These are phyloP conservation scores for Salvator merianae DNA, from an alignment of 2,113 vertebrate genomes.

Conservation along the genomic window DNA sequence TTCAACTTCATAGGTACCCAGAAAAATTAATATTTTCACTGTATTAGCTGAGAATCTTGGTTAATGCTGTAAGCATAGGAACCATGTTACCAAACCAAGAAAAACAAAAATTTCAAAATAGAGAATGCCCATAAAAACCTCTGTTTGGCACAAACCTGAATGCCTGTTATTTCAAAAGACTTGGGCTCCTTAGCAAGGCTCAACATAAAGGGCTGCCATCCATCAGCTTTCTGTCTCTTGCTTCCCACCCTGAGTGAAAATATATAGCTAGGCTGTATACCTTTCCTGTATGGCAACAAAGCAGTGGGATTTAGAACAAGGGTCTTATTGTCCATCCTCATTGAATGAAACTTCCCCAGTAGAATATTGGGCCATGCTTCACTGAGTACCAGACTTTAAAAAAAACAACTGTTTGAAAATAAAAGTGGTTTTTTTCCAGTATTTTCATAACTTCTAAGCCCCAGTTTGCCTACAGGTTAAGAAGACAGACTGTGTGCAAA, in stretches of 20 bases:
- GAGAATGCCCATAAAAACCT: constrained; percentile 55
- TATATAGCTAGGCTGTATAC: constrained; percentile 28
- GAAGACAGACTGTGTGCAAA: not conserved
- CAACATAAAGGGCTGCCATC: constrained; percentile 35
- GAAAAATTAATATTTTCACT: constrained; percentile 28
- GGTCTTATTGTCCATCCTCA: constrained; percentile 57
- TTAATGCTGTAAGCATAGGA: constrained; percentile 21
- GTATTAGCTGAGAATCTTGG: constrained; percentile 8
- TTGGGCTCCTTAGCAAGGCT: constrained; percentile 41
- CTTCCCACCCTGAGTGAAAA: constrained; percentile 48
- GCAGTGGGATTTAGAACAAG: constrained; percentile 49
- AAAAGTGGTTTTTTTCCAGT: constrained; percentile 35
- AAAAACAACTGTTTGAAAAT: constrained; percentile 46
- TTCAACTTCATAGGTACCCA: constrained; percentile 28
- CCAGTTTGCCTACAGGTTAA: not conserved
- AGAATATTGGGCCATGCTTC: constrained; percentile 22
- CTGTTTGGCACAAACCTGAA: constrained; percentile 27
- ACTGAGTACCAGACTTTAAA: constrained; percentile 34
- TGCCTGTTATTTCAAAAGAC: constrained; percentile 48
- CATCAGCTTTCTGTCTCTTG: constrained; percentile 53
- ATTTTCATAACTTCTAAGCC: constrained; percentile 43
- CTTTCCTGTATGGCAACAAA: constrained; percentile 52
- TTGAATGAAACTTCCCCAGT: constrained; percentile 5
- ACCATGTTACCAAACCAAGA: constrained; percentile 35
- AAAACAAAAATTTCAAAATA: constrained; percentile 23